Evolutionary conservation across 2,888 invertebrate genomes (phyloP).

Genomic region (Cephus runcator): DNA sequence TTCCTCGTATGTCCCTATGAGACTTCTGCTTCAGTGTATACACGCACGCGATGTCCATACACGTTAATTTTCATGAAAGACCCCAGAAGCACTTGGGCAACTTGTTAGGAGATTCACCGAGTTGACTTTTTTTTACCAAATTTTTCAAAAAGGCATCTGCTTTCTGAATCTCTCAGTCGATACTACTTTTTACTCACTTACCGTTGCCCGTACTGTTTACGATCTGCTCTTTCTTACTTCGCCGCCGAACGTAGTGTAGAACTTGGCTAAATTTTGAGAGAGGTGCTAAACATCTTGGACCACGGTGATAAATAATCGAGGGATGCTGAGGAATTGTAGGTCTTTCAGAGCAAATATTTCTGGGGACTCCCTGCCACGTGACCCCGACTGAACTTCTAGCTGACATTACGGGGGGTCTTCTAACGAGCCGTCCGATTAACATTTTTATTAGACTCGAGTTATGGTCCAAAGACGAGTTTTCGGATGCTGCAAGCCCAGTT

Average conservation of each 20-base stretch:
- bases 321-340: slow-evolving; percentile 28
- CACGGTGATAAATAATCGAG: slow-evolving; percentile 48
- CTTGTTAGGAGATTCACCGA: neutral
- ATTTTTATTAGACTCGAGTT: slow-evolving; percentile 58
- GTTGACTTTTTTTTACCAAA: neutral
- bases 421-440: slow-evolving; percentile 64
- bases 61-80: slow-evolving; percentile 48
- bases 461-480: neutral
- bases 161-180: neutral
- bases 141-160: neutral
- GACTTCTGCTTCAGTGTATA: neutral
- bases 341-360: slow-evolving; percentile 56
- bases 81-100: slow-evolving; percentile 5
- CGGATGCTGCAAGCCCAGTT: neutral
- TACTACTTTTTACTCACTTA: neutral
- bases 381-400: slow-evolving; percentile 61
- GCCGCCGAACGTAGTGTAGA: neutral
- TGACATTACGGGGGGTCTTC: slow-evolving; percentile 60
- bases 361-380: slow-evolving; percentile 59
- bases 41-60: neutral
- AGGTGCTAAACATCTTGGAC: neutral
- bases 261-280: neutral
- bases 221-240: neutral
- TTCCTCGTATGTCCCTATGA: neutral
- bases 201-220: neutral